phyloP scores from a whole-genome alignment of 1,140 invertebrate genomes.

The Ceratina japonica region DNA sequence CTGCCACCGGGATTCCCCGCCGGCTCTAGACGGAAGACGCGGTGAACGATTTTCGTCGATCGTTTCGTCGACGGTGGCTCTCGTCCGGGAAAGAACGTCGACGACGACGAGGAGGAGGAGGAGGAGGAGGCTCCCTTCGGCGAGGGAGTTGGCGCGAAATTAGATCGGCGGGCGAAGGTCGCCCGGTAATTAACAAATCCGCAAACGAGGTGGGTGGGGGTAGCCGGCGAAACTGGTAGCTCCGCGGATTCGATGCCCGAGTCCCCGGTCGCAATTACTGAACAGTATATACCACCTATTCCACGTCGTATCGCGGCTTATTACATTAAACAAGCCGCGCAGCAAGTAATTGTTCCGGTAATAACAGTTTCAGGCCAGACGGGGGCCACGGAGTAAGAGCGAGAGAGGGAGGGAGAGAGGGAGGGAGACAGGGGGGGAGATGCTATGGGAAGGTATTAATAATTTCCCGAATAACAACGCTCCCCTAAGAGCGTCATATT shows the following conservation, averaged over 20 bases:
- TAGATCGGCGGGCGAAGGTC: neutral
- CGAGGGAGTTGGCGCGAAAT: too few species aligned
- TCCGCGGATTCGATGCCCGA: conserved; percentile 11
- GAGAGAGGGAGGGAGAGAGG: neutral
- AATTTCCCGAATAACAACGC: conserved; percentile 28
- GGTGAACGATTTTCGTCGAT: too few species aligned
- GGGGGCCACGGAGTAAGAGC: neutral
- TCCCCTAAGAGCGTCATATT: conserved; percentile 26
- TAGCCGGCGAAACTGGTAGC: neutral
- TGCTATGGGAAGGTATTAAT: conserved; percentile 13
- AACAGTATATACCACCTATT: conserved; percentile 9
- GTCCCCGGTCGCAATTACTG: conserved; percentile 9
- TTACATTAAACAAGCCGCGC: conserved; percentile 45
- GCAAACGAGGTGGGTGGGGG: neutral
- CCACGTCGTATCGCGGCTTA: conserved; percentile 32
- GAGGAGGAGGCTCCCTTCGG: too few species aligned
- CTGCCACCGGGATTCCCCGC: too few species aligned
- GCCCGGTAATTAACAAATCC: conserved; percentile 25
- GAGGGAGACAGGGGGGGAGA: neutral
- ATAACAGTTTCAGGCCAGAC: conserved; percentile 25
- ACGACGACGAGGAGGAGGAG: too few species aligned
- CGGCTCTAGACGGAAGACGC: too few species aligned
- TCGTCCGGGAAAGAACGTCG: too few species aligned
- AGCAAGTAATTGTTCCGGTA: conserved; percentile 44
- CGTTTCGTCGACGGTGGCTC: too few species aligned